Evolutionary conservation across 2,113 vertebrate species (phyloP).

Genomic region (Clarias batrachus): DNA sequence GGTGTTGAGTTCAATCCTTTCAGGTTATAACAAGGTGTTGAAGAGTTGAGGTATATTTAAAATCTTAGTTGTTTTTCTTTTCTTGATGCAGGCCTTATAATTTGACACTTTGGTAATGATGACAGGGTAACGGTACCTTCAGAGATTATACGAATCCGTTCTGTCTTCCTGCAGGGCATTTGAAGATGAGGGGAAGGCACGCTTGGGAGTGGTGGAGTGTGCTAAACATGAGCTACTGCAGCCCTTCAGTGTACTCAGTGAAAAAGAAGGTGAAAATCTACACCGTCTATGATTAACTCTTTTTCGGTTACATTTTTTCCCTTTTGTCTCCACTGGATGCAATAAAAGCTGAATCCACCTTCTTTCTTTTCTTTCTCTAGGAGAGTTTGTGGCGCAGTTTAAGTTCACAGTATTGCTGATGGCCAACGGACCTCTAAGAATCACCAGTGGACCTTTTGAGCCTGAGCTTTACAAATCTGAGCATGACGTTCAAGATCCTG

Average conservation of each 20-base stretch:
- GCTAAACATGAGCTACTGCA: conserved; percentile 95
- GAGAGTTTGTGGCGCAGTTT: conserved; percentile 94
- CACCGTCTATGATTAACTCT: neutral
- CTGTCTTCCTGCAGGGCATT: conserved; percentile 79
- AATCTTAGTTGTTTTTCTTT: no score
- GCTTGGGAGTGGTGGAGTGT: conserved; percentile 94
- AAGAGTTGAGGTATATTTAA: no score
- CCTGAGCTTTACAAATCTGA: conserved; percentile 92
- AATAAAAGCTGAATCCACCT: no score
- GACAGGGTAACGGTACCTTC: neutral
- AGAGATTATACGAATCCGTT: neutral
- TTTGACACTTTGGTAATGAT: no score
- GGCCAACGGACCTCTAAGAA: conserved; percentile 94
- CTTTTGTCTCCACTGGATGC: neutral
- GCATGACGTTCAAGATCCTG: conserved; percentile 88
- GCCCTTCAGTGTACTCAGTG: conserved; percentile 93
- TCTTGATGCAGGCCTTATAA: no score
- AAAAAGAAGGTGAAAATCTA: conserved; percentile 86
- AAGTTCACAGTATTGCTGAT: conserved; percentile 98
- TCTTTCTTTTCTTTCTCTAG: conserved; percentile 62
- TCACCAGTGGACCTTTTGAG: conserved; percentile 90
- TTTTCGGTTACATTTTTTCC: no score
- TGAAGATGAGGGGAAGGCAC: conserved; percentile 93
- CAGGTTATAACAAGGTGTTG: no score
- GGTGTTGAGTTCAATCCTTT: no score